phyloP scores from a whole-genome alignment of 1,140 invertebrate genomes.

The Drosophila kurseongensis region DNA sequence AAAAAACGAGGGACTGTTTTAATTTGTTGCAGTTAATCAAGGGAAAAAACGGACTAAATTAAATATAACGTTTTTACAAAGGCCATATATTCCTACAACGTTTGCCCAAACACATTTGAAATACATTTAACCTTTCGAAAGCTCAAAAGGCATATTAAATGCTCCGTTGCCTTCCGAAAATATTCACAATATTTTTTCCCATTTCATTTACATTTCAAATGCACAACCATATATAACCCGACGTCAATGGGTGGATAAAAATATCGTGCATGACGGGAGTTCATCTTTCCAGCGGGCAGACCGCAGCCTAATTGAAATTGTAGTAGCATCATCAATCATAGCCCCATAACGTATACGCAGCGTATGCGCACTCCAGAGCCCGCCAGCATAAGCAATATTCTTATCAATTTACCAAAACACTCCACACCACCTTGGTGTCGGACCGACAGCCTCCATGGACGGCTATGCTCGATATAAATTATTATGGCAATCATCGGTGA shows the following conservation, averaged over 20 bases:
- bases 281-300: constrained; percentile 28
- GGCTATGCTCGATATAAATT: constrained; percentile 58
- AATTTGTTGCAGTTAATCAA: constrained; percentile 33
- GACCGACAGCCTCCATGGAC: constrained; percentile 6
- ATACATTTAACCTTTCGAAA: constrained; percentile 1
- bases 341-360: constrained; percentile 44
- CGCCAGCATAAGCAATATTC: constrained; percentile 65
- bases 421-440: constrained; percentile 14
- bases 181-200: constrained; percentile 9
- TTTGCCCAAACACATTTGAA: background rate
- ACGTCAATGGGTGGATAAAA: constrained; percentile 39
- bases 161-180: constrained; percentile 3
- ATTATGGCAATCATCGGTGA: constrained; percentile 79
- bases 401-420: constrained; percentile 71
- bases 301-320: constrained; percentile 70
- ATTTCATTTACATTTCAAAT: constrained; percentile 31
- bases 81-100: background rate
- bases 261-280: constrained; percentile 31
- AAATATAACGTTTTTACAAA: background rate
- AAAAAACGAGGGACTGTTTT: constrained; percentile 6
- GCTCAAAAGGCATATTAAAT: constrained; percentile 4
- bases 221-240: constrained; percentile 29
- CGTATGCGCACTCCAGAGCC: constrained; percentile 49
- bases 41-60: constrained; percentile 20
- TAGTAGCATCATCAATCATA: constrained; percentile 75